Evolutionary conservation across 1,140 invertebrate species (phyloP).

Genomic region (Acyrthosiphon pisum): DNA sequence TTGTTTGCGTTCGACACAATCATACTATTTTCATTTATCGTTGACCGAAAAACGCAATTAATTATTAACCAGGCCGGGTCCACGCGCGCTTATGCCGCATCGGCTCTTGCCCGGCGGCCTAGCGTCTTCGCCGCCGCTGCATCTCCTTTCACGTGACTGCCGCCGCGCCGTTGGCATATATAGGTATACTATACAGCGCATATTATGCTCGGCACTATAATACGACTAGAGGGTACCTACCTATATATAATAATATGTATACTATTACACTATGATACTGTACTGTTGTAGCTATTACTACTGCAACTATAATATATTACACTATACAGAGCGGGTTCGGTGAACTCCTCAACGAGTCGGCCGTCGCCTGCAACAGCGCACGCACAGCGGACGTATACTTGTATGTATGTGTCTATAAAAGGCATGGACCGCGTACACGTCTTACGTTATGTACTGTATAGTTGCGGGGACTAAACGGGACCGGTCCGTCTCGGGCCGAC

Average conservation of each 20-base stretch:
- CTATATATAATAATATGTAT: constrained; percentile 13
- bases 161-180: neutral
- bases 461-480: constrained; percentile 30
- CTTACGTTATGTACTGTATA: neutral
- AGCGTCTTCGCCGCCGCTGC: neutral
- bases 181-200: neutral
- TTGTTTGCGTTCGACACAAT: neutral
- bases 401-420: constrained; percentile 12
- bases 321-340: neutral
- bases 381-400: neutral
- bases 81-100: neutral
- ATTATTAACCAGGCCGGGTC: neutral
- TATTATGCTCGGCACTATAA: neutral
- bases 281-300: neutral
- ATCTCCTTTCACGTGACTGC: neutral
- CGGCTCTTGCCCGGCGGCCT: neutral
- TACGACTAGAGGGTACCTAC: neutral
- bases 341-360: neutral
- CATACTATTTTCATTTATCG: neutral
- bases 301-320: neutral
- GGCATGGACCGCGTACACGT: neutral
- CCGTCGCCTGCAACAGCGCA: neutral
- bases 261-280: constrained; percentile 15
- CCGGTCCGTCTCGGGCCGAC: constrained; percentile 16
- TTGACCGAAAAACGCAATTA: neutral